Conservation (phyloP, 2,113 vertebrate species). For the Tricholaema leucomelas region DNA sequence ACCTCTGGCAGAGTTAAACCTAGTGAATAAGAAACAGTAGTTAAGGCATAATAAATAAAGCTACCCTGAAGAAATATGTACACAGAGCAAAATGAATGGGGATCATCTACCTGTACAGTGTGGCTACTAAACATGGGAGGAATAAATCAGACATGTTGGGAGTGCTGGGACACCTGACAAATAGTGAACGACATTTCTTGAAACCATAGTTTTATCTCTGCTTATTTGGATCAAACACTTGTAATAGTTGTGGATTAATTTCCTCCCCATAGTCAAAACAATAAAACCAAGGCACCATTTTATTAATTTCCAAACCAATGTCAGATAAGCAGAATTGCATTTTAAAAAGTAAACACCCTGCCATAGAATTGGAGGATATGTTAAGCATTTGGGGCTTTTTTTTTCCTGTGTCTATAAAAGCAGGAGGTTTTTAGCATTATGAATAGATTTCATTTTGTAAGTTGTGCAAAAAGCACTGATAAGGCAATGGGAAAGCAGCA, state of each 20-base stretch:
- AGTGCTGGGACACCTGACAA: slow-evolving; percentile 15
- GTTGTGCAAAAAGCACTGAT: slow-evolving; percentile 59
- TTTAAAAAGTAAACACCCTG: slow-evolving; percentile 50
- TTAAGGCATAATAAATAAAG: slow-evolving; percentile 53
- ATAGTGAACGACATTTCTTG: not conserved
- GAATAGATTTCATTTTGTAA: slow-evolving; percentile 64
- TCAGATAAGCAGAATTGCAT: slow-evolving; percentile 59
- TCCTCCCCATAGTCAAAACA: slow-evolving; percentile 57
- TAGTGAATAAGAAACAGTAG: slow-evolving; percentile 12
- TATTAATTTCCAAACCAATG: slow-evolving; percentile 47
- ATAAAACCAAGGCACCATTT: slow-evolving; percentile 59
- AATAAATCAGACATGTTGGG: slow-evolving; percentile 32
- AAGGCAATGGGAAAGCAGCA: slow-evolving; percentile 58
- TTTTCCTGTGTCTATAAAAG: slow-evolving; percentile 45
- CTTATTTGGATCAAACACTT: slow-evolving; percentile 57
- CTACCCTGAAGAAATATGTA: slow-evolving; percentile 31
- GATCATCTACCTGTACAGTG: slow-evolving; percentile 10
- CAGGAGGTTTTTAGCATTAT: slow-evolving; percentile 35
- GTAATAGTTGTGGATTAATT: slow-evolving; percentile 61
- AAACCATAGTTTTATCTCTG: slow-evolving; percentile 39
- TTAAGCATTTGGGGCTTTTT: not conserved
- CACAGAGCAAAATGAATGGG: slow-evolving; percentile 28
- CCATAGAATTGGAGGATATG: slow-evolving; percentile 45
- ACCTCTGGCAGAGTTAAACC: slow-evolving; percentile 17
- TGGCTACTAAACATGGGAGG: not conserved